Percentiles rank a stretch among this genome's conserved stretches.
Conservation (phyloP, 2,113 vertebrate genomes). For the Bothrops jararaca region DNA sequence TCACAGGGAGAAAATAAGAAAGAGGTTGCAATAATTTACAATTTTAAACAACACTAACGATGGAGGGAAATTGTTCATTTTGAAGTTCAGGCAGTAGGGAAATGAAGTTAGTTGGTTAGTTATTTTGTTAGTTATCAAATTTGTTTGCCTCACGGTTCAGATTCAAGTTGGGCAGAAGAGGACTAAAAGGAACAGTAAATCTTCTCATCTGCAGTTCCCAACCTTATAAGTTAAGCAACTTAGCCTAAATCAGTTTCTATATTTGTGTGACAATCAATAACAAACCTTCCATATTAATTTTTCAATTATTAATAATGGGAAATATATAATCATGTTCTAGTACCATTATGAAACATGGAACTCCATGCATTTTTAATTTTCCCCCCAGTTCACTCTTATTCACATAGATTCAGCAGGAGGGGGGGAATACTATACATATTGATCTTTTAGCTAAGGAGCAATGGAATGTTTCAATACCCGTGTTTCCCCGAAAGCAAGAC, state of each 20-base stretch:
- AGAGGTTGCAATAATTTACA: too few relatives aligned
- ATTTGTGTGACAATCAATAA: neutral
- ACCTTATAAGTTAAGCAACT: neutral
- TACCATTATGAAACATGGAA: neutral
- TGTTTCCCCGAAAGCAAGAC: too few relatives aligned
- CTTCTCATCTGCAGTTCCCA: neutral
- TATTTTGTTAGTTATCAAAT: too few relatives aligned
- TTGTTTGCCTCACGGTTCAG: too few relatives aligned
- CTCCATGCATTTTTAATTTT: neutral
- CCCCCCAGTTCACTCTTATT: neutral
- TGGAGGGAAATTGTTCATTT: neutral
- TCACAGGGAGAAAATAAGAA: too few relatives aligned
- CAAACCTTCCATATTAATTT: neutral
- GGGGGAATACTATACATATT: neutral
- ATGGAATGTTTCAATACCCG: neutral
- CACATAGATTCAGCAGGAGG: neutral
- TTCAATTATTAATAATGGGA: neutral
- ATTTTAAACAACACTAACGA: neutral
- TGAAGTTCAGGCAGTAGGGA: neutral
- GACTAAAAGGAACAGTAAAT: neutral
- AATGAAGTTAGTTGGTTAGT: neutral
- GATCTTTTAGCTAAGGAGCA: neutral
- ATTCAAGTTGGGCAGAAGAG: neutral
- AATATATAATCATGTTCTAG: neutral
- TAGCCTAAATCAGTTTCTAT: neutral